A percentile compares a stretch with the other conserved stretches of the same genome.
phyloP scores from a whole-genome alignment of 2,797 vertebrate genomes.

The Streptopelia turtur region DNA sequence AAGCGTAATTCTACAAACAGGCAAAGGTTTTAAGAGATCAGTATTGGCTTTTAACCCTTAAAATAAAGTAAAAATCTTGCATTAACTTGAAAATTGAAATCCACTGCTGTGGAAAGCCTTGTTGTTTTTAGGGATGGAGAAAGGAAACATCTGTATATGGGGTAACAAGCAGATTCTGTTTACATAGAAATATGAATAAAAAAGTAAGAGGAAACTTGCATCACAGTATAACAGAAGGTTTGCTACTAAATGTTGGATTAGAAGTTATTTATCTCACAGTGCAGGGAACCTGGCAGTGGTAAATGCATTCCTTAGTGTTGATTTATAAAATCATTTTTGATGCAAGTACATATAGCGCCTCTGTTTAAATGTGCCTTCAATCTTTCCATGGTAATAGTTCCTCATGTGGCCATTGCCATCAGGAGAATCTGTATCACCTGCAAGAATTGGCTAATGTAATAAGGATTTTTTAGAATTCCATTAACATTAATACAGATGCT shows the following conservation, averaged over 20 bases:
- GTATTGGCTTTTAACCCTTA: background rate
- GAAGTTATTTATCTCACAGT: background rate
- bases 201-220: conserved; percentile 8
- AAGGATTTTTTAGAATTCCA: background rate
- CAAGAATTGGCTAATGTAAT: background rate
- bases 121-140: background rate
- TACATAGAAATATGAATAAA: background rate
- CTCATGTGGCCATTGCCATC: background rate
- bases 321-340: background rate
- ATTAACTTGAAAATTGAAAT: background rate
- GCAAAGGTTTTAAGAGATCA: background rate
- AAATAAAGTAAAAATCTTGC: background rate
- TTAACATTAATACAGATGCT: background rate
- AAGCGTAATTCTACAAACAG: background rate
- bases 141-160: conserved; percentile 27
- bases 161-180: conserved; percentile 35
- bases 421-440: background rate
- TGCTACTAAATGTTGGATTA: conserved; percentile 20
- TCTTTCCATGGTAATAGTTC: background rate
- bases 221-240: background rate
- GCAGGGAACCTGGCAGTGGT: background rate
- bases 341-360: background rate
- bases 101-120: background rate
- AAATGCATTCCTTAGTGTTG: background rate
- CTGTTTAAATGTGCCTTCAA: background rate